A percentile compares a stretch with the other conserved stretches of the same genome.
Evolutionary conservation across 30 jellyfish, hydroid and myxozoan species (phyloP).

Genomic region (Clytia hemisphaerica): DNA sequence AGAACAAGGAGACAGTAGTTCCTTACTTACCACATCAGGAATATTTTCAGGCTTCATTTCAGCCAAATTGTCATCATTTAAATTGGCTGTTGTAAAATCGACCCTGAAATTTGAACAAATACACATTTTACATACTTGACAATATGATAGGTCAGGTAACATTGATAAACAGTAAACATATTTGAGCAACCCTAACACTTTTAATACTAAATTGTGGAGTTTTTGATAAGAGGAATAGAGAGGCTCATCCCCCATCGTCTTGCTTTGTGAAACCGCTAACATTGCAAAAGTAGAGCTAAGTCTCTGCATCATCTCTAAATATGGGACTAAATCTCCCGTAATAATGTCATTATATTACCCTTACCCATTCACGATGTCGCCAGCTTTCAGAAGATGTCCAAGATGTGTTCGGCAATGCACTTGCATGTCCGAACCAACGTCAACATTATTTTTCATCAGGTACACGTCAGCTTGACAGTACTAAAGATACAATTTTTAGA

Average conservation of each 20-base stretch:
- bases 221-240: too few species aligned
- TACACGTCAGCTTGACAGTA: constrained; percentile 76
- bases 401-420: constrained; percentile 94
- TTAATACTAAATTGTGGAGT: too few species aligned
- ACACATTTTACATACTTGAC: not conserved
- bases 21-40: constrained; percentile 82
- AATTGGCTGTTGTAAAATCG: constrained; percentile 57
- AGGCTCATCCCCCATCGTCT: too few species aligned
- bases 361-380: constrained; percentile 89
- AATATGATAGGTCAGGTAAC: not conserved
- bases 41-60: constrained; percentile 55
- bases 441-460: constrained; percentile 60
- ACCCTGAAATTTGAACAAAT: constrained; percentile 41
- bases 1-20: not conserved
- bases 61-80: constrained; percentile 69
- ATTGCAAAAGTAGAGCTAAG: too few species aligned
- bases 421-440: constrained; percentile 70
- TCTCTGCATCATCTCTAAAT: too few species aligned
- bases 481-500: constrained; percentile 19
- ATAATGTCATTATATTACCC: too few species aligned
- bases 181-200: too few species aligned
- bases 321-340: too few species aligned
- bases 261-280: too few species aligned
- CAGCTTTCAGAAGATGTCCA: constrained; percentile 85
- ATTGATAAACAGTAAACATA: too few species aligned